A percentile compares a stretch with the other conserved stretches of the same genome.
These are phyloP conservation scores for Mantis religiosa DNA, from an alignment of 2,888 invertebrate genomes.

Conservation along the genomic window DNA sequence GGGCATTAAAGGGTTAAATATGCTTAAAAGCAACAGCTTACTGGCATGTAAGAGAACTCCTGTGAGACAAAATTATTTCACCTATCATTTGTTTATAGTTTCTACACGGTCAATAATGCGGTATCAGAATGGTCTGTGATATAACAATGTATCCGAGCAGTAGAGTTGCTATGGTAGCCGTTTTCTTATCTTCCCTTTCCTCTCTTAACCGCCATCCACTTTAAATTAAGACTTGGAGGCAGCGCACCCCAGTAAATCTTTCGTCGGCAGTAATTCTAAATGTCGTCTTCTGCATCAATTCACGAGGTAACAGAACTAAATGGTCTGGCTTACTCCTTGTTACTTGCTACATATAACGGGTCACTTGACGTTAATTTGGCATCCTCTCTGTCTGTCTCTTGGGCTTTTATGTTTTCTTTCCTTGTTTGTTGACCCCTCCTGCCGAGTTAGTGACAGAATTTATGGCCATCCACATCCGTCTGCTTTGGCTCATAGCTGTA, in stretches of 20 bases:
- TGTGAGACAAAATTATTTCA: too few relatives aligned
- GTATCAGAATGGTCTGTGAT: too few relatives aligned
- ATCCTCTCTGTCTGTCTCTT: neutral
- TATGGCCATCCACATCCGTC: neutral
- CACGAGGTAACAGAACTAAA: slow-evolving; percentile 5
- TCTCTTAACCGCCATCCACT: neutral
- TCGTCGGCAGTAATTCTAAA: slow-evolving; percentile 6
- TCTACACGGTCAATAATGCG: too few relatives aligned
- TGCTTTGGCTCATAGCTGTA: neutral
- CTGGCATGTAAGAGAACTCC: too few relatives aligned
- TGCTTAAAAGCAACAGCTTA: too few relatives aligned
- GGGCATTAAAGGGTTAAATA: too few relatives aligned
- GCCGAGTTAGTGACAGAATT: slow-evolving; percentile 15
- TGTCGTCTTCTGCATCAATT: slow-evolving; percentile 13
- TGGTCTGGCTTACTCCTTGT: slow-evolving; percentile 11
- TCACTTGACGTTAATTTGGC: slow-evolving; percentile 17
- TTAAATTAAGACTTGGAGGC: slow-evolving; percentile 10
- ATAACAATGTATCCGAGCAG: neutral
- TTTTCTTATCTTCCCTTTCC: too few relatives aligned
- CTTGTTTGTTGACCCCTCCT: slow-evolving; percentile 3
- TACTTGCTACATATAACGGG: slow-evolving; percentile 13
- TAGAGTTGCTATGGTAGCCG: too few relatives aligned
- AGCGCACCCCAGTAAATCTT: neutral
- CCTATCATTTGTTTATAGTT: too few relatives aligned
- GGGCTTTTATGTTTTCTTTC: neutral